Evolutionary conservation across 2,888 invertebrate genomes (phyloP).

Genomic region (Eupithecia inturbata): DNA sequence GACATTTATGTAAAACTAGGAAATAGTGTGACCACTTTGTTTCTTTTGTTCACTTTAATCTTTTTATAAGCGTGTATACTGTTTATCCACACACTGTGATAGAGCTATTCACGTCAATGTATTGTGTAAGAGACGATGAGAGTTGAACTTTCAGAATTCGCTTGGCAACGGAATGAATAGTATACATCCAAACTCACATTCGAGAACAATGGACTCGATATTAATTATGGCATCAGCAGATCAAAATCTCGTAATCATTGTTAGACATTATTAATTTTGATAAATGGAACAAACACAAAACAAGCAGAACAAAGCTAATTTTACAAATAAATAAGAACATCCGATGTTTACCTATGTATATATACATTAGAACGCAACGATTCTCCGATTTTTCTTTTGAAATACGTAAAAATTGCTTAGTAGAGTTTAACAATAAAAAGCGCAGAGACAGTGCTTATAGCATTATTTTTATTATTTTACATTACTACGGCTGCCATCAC

Average conservation of each 20-base stretch:
- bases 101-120: slow-evolving; percentile 33
- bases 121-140: slow-evolving; percentile 17
- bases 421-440: not conserved
- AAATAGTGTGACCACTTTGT: too few relatives aligned
- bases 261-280: not conserved
- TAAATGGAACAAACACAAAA: not conserved
- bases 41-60: too few relatives aligned
- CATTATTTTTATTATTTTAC: not conserved
- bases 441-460: too few relatives aligned
- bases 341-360: too few relatives aligned
- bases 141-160: slow-evolving; percentile 32
- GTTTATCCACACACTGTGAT: not conserved
- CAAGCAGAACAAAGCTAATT: not conserved
- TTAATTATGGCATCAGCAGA: not conserved
- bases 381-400: not conserved
- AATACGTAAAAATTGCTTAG: too few relatives aligned
- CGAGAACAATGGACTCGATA: not conserved
- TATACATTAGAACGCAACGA: not conserved
- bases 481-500: not conserved
- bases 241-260: not conserved
- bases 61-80: not conserved
- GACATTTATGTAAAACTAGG: too few relatives aligned
- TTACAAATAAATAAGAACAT: not conserved
- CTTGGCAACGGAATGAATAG: slow-evolving; percentile 17
- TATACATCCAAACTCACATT: slow-evolving; percentile 5